Conservation (phyloP, 2,888 invertebrate species). For the Latrodectus hesperus region DNA sequence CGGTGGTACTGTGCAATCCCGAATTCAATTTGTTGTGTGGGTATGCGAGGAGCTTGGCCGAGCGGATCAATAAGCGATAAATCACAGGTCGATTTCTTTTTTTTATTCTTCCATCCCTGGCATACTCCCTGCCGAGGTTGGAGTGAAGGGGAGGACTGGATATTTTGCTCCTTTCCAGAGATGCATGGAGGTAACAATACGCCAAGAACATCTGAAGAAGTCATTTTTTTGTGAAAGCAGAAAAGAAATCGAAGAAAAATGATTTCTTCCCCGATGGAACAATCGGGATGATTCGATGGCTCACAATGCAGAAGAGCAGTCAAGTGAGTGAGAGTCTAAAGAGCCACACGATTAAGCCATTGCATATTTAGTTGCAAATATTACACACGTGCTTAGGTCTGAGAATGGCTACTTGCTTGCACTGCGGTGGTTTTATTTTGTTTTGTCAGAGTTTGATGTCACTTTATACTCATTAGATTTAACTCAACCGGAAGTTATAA, state of each 20-base stretch:
- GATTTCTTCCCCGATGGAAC: neutral
- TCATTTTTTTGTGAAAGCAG: neutral
- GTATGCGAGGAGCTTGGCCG: slow-evolving; percentile 32
- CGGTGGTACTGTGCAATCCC: slow-evolving; percentile 39
- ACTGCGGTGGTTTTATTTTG: too few species aligned
- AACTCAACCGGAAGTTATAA: too few species aligned
- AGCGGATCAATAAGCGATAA: slow-evolving; percentile 65
- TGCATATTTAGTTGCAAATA: too few species aligned
- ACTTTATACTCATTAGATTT: too few species aligned
- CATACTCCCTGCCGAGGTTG: neutral
- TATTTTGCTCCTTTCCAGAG: neutral
- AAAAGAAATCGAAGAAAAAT: neutral
- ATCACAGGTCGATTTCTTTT: slow-evolving; percentile 33
- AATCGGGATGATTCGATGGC: neutral
- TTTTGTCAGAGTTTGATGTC: too few species aligned
- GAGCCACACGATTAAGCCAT: too few species aligned
- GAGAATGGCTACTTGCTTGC: too few species aligned
- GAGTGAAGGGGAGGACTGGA: neutral
- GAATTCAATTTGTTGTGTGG: slow-evolving; percentile 46
- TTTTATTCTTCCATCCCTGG: neutral
- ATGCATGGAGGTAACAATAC: neutral
- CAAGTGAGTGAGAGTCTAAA: neutral
- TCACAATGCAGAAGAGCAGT: slow-evolving; percentile 21
- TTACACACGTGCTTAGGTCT: too few species aligned
- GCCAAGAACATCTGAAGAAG: slow-evolving; percentile 2